Evolutionary conservation across 2,797 vertebrate genomes (phyloP).

Genomic region (Crax fasciolata): DNA sequence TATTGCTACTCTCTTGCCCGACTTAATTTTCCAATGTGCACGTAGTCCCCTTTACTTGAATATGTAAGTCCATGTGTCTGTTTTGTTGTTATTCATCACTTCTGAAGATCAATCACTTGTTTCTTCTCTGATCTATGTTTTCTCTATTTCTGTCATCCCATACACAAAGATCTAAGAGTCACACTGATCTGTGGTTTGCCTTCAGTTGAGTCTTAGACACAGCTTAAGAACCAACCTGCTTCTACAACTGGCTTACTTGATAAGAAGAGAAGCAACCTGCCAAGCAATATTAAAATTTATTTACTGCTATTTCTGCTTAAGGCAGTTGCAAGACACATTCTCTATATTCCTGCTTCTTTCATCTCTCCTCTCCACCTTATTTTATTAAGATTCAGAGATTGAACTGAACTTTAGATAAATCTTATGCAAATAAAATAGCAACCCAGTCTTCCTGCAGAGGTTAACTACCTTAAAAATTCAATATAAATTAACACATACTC

Average conservation of each 20-base stretch:
- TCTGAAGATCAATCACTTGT: not conserved
- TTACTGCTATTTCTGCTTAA: not conserved
- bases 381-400: not conserved
- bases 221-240: not conserved
- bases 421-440: not conserved
- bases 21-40: not conserved
- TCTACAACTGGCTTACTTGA: not conserved
- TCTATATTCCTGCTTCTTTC: not conserved
- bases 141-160: not conserved
- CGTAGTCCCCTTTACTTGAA: not conserved
- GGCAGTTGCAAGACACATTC: not conserved
- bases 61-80: not conserved
- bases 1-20: not conserved
- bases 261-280: not conserved
- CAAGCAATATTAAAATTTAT: not conserved
- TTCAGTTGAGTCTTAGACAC: not conserved
- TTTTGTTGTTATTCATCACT: not conserved
- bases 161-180: not conserved
- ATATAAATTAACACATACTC: not conserved
- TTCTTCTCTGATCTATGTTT: not conserved
- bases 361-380: not conserved
- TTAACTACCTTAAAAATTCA: slow-evolving; percentile 3
- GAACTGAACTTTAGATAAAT: not conserved
- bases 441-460: not conserved
- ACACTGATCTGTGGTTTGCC: not conserved